Evolutionary conservation across 2,797 vertebrate species (phyloP).

Genomic region (Amphiprion clarkii): DNA sequence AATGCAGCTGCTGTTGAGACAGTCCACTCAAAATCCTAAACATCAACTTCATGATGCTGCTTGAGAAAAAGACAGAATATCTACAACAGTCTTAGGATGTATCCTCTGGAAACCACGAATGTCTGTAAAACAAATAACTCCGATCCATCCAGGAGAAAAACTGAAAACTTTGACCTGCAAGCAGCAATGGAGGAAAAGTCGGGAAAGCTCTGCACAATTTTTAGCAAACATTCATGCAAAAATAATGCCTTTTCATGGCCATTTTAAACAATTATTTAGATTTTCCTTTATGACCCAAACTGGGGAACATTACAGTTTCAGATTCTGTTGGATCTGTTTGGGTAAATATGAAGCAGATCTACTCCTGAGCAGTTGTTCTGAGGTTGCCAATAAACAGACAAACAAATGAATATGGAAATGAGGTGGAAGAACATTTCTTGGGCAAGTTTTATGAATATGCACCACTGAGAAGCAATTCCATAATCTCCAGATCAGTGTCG

Average conservation of each 20-base stretch:
- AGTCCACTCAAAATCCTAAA: background rate
- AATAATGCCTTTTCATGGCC: background rate
- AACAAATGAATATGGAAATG: background rate
- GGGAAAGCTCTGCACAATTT: no score
- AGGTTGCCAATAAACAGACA: constrained; percentile 2
- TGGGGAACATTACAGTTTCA: no score
- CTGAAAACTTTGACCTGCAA: no score
- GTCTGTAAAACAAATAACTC: background rate
- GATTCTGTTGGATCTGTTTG: background rate
- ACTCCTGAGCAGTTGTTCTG: background rate
- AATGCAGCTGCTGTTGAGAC: background rate
- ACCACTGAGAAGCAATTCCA: background rate
- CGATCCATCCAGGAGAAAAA: no score
- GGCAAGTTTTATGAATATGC: background rate
- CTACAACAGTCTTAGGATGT: no score
- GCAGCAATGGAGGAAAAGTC: no score
- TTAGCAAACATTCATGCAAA: no score
- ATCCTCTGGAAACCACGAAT: background rate
- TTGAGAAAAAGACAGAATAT: background rate
- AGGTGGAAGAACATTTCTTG: background rate
- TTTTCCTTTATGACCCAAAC: background rate
- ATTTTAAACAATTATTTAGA: background rate
- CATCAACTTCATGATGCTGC: no score
- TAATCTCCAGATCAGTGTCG: background rate
- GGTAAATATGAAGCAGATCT: background rate